Percentiles rank a stretch among this genome's conserved stretches.
These are phyloP conservation scores for Himalopsyche tibetana DNA, from an alignment of 2,888 invertebrate genomes.

Conservation along the genomic window DNA sequence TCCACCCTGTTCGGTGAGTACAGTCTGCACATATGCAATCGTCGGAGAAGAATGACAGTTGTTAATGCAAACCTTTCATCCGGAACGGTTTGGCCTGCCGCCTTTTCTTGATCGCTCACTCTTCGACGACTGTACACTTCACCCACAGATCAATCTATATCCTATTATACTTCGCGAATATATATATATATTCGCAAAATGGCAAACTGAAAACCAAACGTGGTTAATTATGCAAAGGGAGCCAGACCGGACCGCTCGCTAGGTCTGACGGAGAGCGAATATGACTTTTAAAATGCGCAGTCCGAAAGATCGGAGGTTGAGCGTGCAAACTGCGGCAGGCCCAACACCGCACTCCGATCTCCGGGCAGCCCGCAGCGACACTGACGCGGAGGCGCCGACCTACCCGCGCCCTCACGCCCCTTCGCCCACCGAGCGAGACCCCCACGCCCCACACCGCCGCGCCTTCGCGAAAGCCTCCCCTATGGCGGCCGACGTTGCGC, in stretches of 20 bases:
- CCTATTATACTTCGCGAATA: not conserved
- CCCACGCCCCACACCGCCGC: constrained; percentile 19
- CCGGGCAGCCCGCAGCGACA: constrained; percentile 63
- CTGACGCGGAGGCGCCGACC: constrained; percentile 59
- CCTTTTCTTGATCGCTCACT: constrained; percentile 33
- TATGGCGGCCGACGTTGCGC: constrained; percentile 45
- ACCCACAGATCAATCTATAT: constrained; percentile 43
- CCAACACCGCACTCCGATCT: constrained; percentile 57
- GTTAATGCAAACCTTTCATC: constrained; percentile 40
- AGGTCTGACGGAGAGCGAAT: constrained; percentile 46
- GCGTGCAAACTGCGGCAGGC: constrained; percentile 59
- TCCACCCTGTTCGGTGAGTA: constrained; percentile 24
- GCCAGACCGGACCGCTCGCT: constrained; percentile 36
- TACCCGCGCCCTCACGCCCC: constrained; percentile 46
- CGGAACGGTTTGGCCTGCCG: constrained; percentile 43
- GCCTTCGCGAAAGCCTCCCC: constrained; percentile 1
- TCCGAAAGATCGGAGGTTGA: constrained; percentile 39
- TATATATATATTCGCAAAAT: constrained; percentile 12
- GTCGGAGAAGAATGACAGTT: constrained; percentile 23
- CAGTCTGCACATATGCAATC: constrained; percentile 33
- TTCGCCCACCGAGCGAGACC: constrained; percentile 2
- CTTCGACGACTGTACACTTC: constrained; percentile 43
- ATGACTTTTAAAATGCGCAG: constrained; percentile 35
- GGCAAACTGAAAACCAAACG: not conserved
- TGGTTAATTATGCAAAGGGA: constrained; percentile 21